A percentile compares a stretch with the other conserved stretches of the same genome.
These are phyloP conservation scores for Nineta flava DNA, from an alignment of 2,888 invertebrate species.

Conservation along the genomic window DNA sequence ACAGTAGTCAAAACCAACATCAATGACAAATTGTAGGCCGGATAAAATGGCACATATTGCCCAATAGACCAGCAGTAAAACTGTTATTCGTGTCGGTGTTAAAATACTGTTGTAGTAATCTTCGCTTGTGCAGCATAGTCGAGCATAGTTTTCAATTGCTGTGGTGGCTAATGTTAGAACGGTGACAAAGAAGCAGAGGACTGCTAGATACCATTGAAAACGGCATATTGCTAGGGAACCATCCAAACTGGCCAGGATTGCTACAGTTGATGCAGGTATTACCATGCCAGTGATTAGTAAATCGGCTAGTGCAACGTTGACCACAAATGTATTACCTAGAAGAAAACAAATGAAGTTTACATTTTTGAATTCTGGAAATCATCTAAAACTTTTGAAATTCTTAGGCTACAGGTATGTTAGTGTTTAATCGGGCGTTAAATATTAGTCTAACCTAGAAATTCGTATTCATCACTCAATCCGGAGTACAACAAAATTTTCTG, in stretches of 20 bases:
- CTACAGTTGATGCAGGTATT: conserved; percentile 51
- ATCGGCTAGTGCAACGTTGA: conserved; percentile 55
- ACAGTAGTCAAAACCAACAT: conserved; percentile 54
- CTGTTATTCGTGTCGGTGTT: conserved; percentile 33
- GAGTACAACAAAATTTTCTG: no score
- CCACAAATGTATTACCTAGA: conserved; percentile 50
- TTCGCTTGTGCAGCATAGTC: conserved; percentile 37
- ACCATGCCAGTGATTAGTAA: conserved; percentile 50
- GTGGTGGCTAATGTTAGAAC: conserved; percentile 43
- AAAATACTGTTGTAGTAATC: conserved; percentile 28
- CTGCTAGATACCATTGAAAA: conserved; percentile 48
- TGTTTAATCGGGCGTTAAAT: no score
- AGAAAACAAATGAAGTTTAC: not conserved
- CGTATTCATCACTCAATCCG: no score
- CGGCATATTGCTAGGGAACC: conserved; percentile 42
- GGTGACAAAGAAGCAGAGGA: conserved; percentile 48
- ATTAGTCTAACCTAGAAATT: no score
- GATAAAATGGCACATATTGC: conserved; percentile 35
- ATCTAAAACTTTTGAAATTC: no score
- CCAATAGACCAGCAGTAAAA: conserved; percentile 39
- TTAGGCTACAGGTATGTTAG: no score
- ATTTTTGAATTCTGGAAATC: no score
- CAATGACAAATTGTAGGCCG: conserved; percentile 40
- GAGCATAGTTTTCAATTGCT: conserved; percentile 48
- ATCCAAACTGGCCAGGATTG: conserved; percentile 53